These are phyloP conservation scores for Fistularia tabacaria DNA, from an alignment of 2,797 vertebrate genomes.

Conservation along the genomic window DNA sequence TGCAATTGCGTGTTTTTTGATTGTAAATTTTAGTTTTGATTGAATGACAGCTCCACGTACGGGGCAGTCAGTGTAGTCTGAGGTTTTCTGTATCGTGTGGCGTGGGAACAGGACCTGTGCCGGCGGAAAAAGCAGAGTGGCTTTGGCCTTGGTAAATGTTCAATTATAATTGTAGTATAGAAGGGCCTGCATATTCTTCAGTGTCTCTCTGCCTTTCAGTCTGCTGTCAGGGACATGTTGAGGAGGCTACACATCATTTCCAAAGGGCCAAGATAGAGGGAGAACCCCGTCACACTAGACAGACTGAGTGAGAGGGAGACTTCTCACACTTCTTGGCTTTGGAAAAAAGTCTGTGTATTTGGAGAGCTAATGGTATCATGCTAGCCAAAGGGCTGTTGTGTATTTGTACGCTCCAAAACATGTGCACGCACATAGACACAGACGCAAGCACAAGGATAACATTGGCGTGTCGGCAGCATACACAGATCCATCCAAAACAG, in stretches of 20 bases:
- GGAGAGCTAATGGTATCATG: conserved; percentile 49
- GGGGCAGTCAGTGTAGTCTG: conserved; percentile 46
- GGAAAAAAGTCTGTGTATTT: conserved; percentile 63
- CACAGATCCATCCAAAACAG: conserved; percentile 49
- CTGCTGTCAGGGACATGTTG: conserved; percentile 24
- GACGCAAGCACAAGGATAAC: conserved; percentile 28
- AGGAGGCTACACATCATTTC: conserved; percentile 44
- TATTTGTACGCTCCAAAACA: conserved; percentile 53
- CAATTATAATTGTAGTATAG: conserved; percentile 38
- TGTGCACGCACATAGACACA: conserved; percentile 15
- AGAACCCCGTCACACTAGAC: conserved; percentile 49
- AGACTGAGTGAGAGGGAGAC: conserved; percentile 37
- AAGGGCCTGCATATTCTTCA: conserved; percentile 15
- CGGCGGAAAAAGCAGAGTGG: conserved; percentile 56
- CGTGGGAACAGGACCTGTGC: conserved; percentile 55
- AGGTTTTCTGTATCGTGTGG: conserved; percentile 48
- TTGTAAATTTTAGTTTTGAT: conserved; percentile 50
- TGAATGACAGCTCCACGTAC: conserved; percentile 53
- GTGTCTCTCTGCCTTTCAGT: conserved; percentile 29
- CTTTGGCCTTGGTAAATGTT: conserved; percentile 50
- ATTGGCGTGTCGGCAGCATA: conserved; percentile 42
- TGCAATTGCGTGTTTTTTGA: conserved; percentile 17
- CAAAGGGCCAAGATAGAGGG: conserved; percentile 45
- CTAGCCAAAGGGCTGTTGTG: conserved; percentile 66
- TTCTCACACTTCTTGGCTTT: conserved; percentile 62